Evolutionary conservation across 1,140 invertebrate genomes (phyloP).

Genomic region (Tribolium madens): DNA sequence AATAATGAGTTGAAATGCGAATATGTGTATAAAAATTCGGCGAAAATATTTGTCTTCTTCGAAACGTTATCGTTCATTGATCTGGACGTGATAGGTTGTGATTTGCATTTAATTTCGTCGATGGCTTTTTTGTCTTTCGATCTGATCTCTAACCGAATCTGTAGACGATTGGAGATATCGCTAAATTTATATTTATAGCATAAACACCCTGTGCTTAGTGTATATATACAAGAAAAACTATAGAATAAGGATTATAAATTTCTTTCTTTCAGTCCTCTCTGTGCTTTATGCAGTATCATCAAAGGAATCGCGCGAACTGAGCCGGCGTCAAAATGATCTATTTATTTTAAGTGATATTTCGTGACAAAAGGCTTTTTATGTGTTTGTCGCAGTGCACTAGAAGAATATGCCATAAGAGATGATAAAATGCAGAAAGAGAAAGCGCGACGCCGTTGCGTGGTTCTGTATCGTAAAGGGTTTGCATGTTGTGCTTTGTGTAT

Average conservation of each 20-base stretch:
- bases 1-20: not conserved
- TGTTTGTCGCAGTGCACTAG: slow-evolving; percentile 38
- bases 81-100: slow-evolving; percentile 10
- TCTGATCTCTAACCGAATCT: slow-evolving; percentile 21
- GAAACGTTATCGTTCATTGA: slow-evolving; percentile 12
- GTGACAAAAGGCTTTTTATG: slow-evolving; percentile 41
- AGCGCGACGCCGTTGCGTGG: slow-evolving; percentile 40
- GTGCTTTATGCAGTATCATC: not conserved
- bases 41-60: not conserved
- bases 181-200: slow-evolving; percentile 24
- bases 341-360: slow-evolving; percentile 29
- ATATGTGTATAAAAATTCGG: not conserved
- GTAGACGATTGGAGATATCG: slow-evolving; percentile 26
- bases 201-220: not conserved
- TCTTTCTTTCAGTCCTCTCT: not conserved
- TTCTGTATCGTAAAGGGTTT: slow-evolving; percentile 44
- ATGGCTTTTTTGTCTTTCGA: slow-evolving; percentile 25
- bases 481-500: slow-evolving; percentile 53
- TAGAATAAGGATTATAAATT: not conserved
- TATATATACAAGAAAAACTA: not conserved
- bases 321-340: slow-evolving; percentile 16
- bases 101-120: slow-evolving; percentile 34
- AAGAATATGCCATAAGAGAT: slow-evolving; percentile 30
- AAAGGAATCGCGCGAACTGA: not conserved
- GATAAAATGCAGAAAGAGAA: slow-evolving; percentile 13